Conservation (phyloP, 2,113 vertebrate genomes). For the Phrynosoma platyrhinos region DNA sequence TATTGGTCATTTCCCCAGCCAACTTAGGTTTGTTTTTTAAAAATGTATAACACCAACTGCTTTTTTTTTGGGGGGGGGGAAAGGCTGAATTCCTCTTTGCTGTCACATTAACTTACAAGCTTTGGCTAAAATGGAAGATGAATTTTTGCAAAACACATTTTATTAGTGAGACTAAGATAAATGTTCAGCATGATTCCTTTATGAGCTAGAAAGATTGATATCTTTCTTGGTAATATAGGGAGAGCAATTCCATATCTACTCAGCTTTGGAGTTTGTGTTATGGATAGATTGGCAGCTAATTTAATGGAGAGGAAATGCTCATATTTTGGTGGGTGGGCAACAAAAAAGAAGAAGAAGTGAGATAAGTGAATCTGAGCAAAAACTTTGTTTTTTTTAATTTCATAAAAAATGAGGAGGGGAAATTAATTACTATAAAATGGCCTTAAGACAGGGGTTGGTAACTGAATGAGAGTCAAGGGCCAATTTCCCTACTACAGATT, state of each 20-base stretch:
- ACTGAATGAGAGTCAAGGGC: too few relatives aligned
- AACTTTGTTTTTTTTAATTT: slow-evolving; percentile 20
- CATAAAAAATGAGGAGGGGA: slow-evolving; percentile 44
- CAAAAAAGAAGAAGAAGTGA: slow-evolving; percentile 58
- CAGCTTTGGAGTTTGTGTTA: slow-evolving; percentile 60
- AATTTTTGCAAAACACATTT: slow-evolving; percentile 65
- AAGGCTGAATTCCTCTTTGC: slow-evolving; percentile 35
- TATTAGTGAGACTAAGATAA: slow-evolving; percentile 67
- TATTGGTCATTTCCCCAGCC: background rate
- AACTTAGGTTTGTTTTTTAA: background rate
- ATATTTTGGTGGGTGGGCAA: slow-evolving; percentile 50
- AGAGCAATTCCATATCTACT: slow-evolving; percentile 67
- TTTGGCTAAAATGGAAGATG: slow-evolving; percentile 39
- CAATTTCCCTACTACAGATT: too few relatives aligned
- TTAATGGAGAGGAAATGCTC: slow-evolving; percentile 73
- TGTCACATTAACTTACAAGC: background rate
- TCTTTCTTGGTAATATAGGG: slow-evolving; percentile 60
- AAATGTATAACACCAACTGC: background rate
- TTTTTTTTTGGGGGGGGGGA: slow-evolving; percentile 16
- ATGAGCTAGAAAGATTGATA: slow-evolving; percentile 67
- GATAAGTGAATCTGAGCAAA: slow-evolving; percentile 65
- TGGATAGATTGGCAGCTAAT: slow-evolving; percentile 73
- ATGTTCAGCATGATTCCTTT: slow-evolving; percentile 69
- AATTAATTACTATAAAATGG: slow-evolving; percentile 34
- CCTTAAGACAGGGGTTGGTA: background rate